Base-by-base conservation (phyloP, 2,797 vertebrate genomes). In the Smutsia temminckii region DNA sequence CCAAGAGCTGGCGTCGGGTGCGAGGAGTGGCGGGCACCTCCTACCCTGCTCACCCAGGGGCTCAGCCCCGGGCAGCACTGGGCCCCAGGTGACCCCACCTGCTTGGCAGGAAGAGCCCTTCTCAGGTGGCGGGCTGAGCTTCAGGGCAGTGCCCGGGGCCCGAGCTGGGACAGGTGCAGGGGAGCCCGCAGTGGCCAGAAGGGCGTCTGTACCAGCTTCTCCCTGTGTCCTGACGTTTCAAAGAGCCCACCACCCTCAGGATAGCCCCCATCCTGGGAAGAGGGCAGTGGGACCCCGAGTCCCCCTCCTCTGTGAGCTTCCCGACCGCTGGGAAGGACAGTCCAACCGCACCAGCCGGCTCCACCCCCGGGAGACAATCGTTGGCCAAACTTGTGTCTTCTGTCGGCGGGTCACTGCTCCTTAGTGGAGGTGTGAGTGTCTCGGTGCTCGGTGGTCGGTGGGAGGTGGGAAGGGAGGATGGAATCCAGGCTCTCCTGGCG, bases 131-230 rank as follows among this genome's bases (percentile, higher is more conserved):
- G 21, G 81, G 27, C 64, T n/a, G 55, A 55, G 46, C 69, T 13
- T 21, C 13, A 3, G 1, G 59, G 51, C 37, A 66, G 14, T 59
- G 32, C 18, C 40, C 11, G 3, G 0, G 6, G 13, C 1, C 27
- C 0, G 1, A 8, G 21, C 55, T 11, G 55, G 37, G 78, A 16
- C 27, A 17, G 46, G 32, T 10, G 25, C 4, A 2, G 23, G 1
- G 8, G 5, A 1, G 0, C 0, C 23, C 25, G 0, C 2, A 25
- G 21, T 16, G 29, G 10, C 9, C 0, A 9, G 2, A 25, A 37
- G 27, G 0, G 4, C 3, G 1, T 46, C 42, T 34, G 18, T 13
- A 17, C 4, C 18, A 6, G 8, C 29, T 14, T 29, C 23, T 46
- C 20, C 1, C 2, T 18, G 9, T 0, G 25, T n/a, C 27, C 27